Percentiles rank a stretch among this genome's conserved stretches.
phyloP scores from a whole-genome alignment of 35 echinoderm and acorn worm genomes.

The Amphiura filiformis region DNA sequence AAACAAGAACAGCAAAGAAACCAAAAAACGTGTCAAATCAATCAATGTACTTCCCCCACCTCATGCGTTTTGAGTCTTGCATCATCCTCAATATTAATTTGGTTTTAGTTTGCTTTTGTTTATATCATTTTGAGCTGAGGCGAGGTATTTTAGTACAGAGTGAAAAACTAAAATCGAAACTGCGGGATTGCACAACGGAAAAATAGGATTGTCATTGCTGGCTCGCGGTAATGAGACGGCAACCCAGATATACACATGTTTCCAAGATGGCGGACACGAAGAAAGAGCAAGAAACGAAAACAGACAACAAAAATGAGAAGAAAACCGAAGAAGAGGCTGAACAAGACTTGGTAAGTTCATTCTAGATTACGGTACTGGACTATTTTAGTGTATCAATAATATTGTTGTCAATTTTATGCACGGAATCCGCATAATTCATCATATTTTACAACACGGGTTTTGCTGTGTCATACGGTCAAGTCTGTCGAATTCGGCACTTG shows the following conservation, averaged over 20 bases:
- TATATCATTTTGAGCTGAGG: too few relatives aligned
- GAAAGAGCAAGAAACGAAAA: slow-evolving; percentile 43
- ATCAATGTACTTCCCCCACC: too few relatives aligned
- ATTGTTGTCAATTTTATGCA: background rate
- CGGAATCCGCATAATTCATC: background rate
- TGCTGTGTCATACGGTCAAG: background rate
- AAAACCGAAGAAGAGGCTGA: slow-evolving; percentile 60
- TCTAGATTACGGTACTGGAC: background rate
- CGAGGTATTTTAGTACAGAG: too few relatives aligned
- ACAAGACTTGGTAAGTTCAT: slow-evolving; percentile 48
- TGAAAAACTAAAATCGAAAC: too few relatives aligned
- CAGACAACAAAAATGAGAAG: slow-evolving; percentile 45
- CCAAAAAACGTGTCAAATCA: too few relatives aligned
- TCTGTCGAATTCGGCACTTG: slow-evolving; percentile 7
- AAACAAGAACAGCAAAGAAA: too few relatives aligned
- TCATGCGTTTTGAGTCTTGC: too few relatives aligned
- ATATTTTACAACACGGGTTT: background rate
- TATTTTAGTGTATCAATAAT: background rate
- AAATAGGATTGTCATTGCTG: too few relatives aligned
- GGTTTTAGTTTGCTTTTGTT: too few relatives aligned
- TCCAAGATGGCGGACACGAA: slow-evolving; percentile 59
- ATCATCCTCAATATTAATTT: too few relatives aligned
- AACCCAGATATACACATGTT: background rate
- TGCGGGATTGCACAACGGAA: too few relatives aligned
- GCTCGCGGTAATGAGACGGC: too few relatives aligned